phyloP scores from a whole-genome alignment of 2,113 vertebrate species.

The Ia io region DNA sequence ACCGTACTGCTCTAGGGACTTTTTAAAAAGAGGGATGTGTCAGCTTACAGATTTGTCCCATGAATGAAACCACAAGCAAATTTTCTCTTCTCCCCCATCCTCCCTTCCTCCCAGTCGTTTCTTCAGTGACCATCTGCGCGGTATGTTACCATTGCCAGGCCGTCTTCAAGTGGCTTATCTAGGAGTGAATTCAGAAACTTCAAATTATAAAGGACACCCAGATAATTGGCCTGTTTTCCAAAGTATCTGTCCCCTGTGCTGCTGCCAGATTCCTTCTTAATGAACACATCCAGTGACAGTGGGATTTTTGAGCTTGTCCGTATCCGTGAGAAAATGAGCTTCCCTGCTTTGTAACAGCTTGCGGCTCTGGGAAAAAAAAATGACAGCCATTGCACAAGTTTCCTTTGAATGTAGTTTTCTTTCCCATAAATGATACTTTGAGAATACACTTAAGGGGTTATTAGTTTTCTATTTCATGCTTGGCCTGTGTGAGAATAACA shows the following conservation, averaged over 20 bases:
- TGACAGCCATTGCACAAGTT: constrained; percentile 76
- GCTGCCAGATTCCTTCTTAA: constrained; percentile 73
- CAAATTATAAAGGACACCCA: constrained; percentile 75
- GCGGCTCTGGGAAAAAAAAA: constrained; percentile 47
- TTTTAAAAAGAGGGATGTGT: constrained; percentile 63
- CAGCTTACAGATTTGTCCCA: constrained; percentile 67
- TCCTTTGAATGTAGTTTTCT: constrained; percentile 72
- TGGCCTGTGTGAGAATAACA: constrained; percentile 73
- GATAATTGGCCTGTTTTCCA: constrained; percentile 74
- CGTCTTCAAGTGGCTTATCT: constrained; percentile 71
- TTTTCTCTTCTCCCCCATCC: not conserved
- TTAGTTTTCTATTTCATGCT: constrained; percentile 74
- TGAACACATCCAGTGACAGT: constrained; percentile 77
- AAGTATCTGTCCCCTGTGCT: constrained; percentile 47
- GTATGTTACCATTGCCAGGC: constrained; percentile 37
- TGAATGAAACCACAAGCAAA: constrained; percentile 66
- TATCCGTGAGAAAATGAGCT: constrained; percentile 75
- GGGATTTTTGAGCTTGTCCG: constrained; percentile 71
- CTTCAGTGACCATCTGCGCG: constrained; percentile 64
- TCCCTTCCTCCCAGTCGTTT: not conserved
- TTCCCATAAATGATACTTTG: constrained; percentile 77
- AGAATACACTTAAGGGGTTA: constrained; percentile 71
- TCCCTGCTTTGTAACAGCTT: constrained; percentile 72
- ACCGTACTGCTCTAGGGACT: constrained; percentile 66
- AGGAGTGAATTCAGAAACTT: constrained; percentile 73